phyloP scores from a whole-genome alignment of 2,888 invertebrate genomes.

The Sussaba pulchella region DNA sequence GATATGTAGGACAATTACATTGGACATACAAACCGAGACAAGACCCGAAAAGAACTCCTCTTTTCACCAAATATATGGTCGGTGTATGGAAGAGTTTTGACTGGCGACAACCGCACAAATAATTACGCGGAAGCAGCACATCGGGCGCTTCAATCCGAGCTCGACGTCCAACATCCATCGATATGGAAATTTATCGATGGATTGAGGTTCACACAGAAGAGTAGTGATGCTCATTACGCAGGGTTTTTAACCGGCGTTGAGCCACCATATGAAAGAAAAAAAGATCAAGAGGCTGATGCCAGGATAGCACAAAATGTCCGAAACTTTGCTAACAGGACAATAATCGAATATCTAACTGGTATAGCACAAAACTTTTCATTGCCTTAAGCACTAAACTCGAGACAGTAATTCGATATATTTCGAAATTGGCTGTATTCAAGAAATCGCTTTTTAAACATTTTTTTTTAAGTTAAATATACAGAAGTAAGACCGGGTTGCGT shows the following conservation, averaged over 20 bases:
- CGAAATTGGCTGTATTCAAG: too few species aligned
- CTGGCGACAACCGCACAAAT: slow-evolving; percentile 50
- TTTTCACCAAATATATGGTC: slow-evolving; percentile 50
- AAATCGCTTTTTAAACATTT: too few species aligned
- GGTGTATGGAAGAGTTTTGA: slow-evolving; percentile 53
- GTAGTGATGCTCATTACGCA: not conserved
- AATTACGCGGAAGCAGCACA: slow-evolving; percentile 61
- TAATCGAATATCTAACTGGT: slow-evolving; percentile 11
- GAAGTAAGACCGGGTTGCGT: too few species aligned
- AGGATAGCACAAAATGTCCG: slow-evolving; percentile 2
- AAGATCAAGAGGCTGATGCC: slow-evolving; percentile 9
- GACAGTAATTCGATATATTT: not conserved
- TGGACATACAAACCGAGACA: slow-evolving; percentile 34
- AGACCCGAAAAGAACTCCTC: slow-evolving; percentile 25
- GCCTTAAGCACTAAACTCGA: not conserved
- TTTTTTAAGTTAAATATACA: too few species aligned
- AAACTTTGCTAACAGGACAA: not conserved
- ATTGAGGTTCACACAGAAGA: not conserved
- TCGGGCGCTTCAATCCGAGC: slow-evolving; percentile 48
- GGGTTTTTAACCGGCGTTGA: not conserved
- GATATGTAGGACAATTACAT: slow-evolving; percentile 23
- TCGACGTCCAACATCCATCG: slow-evolving; percentile 51
- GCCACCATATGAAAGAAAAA: slow-evolving; percentile 12
- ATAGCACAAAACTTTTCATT: not conserved
- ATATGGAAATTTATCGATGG: slow-evolving; percentile 44